Evolutionary conservation across 2,888 invertebrate species (phyloP), one percentile per base, ranked within the genome.

Genomic region (Cephus pygmeus): DNA sequence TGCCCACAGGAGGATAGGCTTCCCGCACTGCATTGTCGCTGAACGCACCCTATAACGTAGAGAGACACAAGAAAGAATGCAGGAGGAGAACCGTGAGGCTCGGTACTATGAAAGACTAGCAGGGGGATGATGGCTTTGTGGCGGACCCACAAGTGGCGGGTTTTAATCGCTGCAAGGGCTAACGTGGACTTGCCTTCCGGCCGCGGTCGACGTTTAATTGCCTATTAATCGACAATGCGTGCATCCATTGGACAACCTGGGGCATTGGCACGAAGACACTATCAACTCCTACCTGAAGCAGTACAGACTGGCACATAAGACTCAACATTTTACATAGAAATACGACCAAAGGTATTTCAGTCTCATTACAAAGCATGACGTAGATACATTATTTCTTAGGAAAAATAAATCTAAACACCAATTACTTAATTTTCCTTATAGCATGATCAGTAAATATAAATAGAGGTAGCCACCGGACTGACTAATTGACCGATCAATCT

Each of bases 401-500:
- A 36, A 40, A 15, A 40, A 40, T 40, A 40, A 15, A 40, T 40
- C 15, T 15, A 40, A 15, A 40, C 4, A 40, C 15, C 4, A 40
- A 6, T 15, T 15, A 15, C 6, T 40, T 4, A 6, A 40, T 40
- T 40, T 15, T 40, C 2, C 15, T 40, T 40, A 40, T 40, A 15
- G 40, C 40, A 15, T 4, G 15, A 15, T 15, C 15, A 40, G 15
- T 15, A 40, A 15, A 15, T 40, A 15, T 40, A 40, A 15, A 40
- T 40, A 40, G 15, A 15, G 40, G 15, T 40, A 40, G 6, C 15
- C 40, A 15, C 6, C 1, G 40, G 15, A 30, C 69, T 33, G 69
- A 36, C 86, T 88, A 88, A 89, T 89, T 87, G 87, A 82, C 84
- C 86, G 82, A 88, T 89, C 85, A 86, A 89, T 88, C 89, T 89